phyloP scores from a whole-genome alignment of 2,113 vertebrate species.

The Phrynosoma platyrhinos region DNA sequence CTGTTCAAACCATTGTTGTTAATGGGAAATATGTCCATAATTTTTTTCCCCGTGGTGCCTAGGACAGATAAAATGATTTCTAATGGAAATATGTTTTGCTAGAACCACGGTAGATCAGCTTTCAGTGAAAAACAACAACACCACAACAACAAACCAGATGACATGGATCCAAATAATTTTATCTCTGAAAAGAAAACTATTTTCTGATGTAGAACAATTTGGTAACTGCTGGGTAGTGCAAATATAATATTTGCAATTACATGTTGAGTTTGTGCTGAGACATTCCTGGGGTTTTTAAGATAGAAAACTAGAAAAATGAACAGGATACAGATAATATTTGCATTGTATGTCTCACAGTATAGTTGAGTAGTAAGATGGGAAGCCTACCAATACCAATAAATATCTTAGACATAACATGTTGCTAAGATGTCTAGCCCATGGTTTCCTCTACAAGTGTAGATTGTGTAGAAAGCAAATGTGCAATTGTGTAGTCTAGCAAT shows the following conservation, averaged over 20 bases:
- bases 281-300: not conserved
- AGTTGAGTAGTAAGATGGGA: constrained; percentile 15
- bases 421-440: not conserved
- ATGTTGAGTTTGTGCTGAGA: constrained; percentile 15
- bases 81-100: constrained; percentile 49
- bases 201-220: not conserved
- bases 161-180: constrained; percentile 42
- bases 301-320: constrained; percentile 38
- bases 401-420: not conserved
- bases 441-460: not conserved
- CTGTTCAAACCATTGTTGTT: constrained; percentile 39
- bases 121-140: constrained; percentile 53
- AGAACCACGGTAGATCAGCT: constrained; percentile 50
- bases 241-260: constrained; percentile 49
- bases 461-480: not conserved
- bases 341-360: constrained; percentile 33
- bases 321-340: constrained; percentile 28
- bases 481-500: not conserved
- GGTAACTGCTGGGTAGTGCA: constrained; percentile 24
- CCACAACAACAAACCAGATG: constrained; percentile 42
- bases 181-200: constrained; percentile 23
- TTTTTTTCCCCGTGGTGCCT: not conserved
- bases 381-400: not conserved
- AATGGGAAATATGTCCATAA: constrained; percentile 42
- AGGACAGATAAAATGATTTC: constrained; percentile 51